A percentile compares a stretch with the other conserved stretches of the same genome.
Evolutionary conservation across 1,140 invertebrate species (phyloP).

Genomic region (Pemphigus obesinymphae): DNA sequence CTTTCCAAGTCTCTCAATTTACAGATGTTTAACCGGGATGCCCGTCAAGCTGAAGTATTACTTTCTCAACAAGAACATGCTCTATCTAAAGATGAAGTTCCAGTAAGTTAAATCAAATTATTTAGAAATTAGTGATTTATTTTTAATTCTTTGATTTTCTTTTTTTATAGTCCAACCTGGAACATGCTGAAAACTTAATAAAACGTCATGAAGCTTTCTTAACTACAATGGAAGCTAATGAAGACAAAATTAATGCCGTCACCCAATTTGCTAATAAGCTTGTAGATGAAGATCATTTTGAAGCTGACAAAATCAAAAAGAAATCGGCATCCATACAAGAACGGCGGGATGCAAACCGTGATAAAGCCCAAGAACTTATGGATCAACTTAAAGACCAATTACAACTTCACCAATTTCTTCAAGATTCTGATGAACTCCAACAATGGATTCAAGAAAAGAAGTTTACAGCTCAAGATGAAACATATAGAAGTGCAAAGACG

Average conservation of each 20-base stretch:
- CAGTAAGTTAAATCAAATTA: constrained; percentile 53
- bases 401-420: constrained; percentile 89
- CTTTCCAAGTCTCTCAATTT: constrained; percentile 90
- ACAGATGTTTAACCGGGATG: constrained; percentile 94
- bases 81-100: constrained; percentile 90
- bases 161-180: constrained; percentile 62
- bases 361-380: constrained; percentile 83
- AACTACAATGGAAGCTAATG: constrained; percentile 99
- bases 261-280: constrained; percentile 87
- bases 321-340: constrained; percentile 93
- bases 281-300: constrained; percentile 79
- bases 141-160: neutral
- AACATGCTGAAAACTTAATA: constrained; percentile 94
- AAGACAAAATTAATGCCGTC: constrained; percentile 96
- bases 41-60: constrained; percentile 94
- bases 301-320: constrained; percentile 87
- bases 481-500: constrained; percentile 95
- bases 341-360: constrained; percentile 81
- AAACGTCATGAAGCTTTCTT: constrained; percentile 98
- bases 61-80: constrained; percentile 96
- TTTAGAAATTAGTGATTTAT: neutral
- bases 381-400: constrained; percentile 92
- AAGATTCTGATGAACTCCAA: constrained; percentile 95
- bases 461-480: constrained; percentile 97
- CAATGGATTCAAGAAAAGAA: constrained; percentile 99